phyloP scores from a whole-genome alignment of 2,797 vertebrate species.

The Poecilia wingei region DNA sequence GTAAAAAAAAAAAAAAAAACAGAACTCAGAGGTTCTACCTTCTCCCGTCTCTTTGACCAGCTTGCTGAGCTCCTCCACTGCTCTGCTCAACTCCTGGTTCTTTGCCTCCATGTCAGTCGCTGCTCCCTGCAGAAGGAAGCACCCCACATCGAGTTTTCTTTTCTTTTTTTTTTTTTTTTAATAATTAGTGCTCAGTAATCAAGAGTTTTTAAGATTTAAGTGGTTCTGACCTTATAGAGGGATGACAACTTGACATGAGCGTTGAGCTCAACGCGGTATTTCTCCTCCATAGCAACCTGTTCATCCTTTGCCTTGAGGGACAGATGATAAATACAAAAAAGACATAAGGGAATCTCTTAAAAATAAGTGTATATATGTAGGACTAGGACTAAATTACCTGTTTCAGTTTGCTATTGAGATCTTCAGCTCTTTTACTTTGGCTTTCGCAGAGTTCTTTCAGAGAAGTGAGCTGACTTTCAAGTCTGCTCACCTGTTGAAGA shows the following conservation, averaged over 20 bases:
- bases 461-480: slow-evolving; percentile 86
- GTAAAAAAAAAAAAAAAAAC: neutral
- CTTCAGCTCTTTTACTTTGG: slow-evolving; percentile 87
- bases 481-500: slow-evolving; percentile 80
- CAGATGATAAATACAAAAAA: neutral
- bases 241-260: slow-evolving; percentile 92
- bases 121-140: slow-evolving; percentile 77
- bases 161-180: rapidly evolving
- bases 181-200: neutral
- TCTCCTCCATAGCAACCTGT: slow-evolving; percentile 89
- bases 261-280: slow-evolving; percentile 93
- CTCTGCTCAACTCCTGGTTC: slow-evolving; percentile 89
- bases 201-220: neutral
- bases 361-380: neutral
- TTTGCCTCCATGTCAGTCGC: slow-evolving; percentile 90
- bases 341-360: neutral
- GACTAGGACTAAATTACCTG: slow-evolving; percentile 78
- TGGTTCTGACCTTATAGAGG: slow-evolving; percentile 90
- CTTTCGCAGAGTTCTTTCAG: slow-evolving; percentile 87
- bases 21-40: slow-evolving; percentile 71
- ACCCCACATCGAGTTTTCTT: neutral
- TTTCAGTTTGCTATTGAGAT: slow-evolving; percentile 91
- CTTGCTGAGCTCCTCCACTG: slow-evolving; percentile 91
- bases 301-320: slow-evolving; percentile 89
- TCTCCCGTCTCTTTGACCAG: slow-evolving; percentile 89